Evolutionary conservation across 2,113 vertebrate species (phyloP).

Genomic region (Callaeas wilsoni): DNA sequence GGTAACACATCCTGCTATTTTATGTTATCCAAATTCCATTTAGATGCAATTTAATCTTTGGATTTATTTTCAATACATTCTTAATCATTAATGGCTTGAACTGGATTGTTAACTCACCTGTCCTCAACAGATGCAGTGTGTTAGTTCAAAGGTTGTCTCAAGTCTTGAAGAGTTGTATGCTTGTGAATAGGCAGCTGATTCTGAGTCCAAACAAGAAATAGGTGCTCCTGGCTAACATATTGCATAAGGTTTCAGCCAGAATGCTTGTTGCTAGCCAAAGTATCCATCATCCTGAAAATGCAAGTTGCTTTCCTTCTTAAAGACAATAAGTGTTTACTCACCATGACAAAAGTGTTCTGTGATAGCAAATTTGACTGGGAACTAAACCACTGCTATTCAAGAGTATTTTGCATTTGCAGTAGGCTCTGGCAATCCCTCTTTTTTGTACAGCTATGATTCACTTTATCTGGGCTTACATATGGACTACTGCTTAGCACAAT

Average conservation of each 20-base stretch:
- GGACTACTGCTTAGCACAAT: background rate
- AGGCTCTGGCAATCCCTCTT: background rate
- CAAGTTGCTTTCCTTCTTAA: background rate
- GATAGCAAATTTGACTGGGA: background rate
- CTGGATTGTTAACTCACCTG: background rate
- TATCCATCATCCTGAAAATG: background rate
- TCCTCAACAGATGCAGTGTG: background rate
- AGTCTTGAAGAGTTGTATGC: background rate
- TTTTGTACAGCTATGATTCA: background rate
- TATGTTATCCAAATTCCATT: background rate
- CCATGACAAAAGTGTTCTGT: background rate
- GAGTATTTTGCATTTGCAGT: background rate
- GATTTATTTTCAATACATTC: background rate
- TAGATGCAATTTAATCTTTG: background rate
- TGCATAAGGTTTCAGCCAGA: background rate
- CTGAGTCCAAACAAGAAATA: background rate
- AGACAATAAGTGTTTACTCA: background rate
- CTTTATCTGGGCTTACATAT: background rate
- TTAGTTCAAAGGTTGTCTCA: background rate
- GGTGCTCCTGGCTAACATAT: background rate
- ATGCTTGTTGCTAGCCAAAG: background rate
- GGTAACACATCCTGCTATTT: background rate
- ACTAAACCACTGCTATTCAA: background rate
- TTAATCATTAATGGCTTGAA: background rate
- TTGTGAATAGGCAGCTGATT: background rate